These are phyloP conservation scores for Timandra comae DNA, from an alignment of 2,888 invertebrate genomes.

Conservation along the genomic window DNA sequence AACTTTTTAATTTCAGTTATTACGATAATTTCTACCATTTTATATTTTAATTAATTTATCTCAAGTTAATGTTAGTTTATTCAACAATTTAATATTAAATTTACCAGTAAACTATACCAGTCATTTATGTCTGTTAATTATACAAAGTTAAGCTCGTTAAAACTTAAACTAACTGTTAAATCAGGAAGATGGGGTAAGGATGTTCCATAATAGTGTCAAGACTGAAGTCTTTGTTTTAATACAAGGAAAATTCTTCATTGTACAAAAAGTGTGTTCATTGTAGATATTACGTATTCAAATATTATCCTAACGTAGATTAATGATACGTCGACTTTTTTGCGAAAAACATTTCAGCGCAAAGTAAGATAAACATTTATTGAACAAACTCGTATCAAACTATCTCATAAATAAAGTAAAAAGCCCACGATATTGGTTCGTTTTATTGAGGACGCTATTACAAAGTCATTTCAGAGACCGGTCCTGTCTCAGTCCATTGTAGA, in stretches of 20 bases:
- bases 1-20: no score
- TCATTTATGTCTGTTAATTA: constrained; percentile 26
- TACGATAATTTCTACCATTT: no score
- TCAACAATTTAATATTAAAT: no score
- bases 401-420: constrained; percentile 60
- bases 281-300: constrained; percentile 4
- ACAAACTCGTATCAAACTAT: constrained; percentile 35
- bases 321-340: constrained; percentile 18
- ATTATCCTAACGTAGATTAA: constrained; percentile 14
- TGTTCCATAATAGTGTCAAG: constrained; percentile 42
- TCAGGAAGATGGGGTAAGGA: constrained; percentile 34
- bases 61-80: no score
- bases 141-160: constrained; percentile 50
- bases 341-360: constrained; percentile 17
- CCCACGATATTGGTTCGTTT: constrained; percentile 60
- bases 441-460: constrained; percentile 70
- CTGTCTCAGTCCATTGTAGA: constrained; percentile 73
- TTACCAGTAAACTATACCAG: no score
- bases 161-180: constrained; percentile 48
- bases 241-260: background rate
- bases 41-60: no score
- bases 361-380: constrained; percentile 32
- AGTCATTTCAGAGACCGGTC: constrained; percentile 68
- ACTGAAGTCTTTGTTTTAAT: constrained; percentile 15
- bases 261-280: constrained; percentile 7